Conservation (phyloP, 2,888 invertebrate species). For the Ephialtes manifestator region DNA sequence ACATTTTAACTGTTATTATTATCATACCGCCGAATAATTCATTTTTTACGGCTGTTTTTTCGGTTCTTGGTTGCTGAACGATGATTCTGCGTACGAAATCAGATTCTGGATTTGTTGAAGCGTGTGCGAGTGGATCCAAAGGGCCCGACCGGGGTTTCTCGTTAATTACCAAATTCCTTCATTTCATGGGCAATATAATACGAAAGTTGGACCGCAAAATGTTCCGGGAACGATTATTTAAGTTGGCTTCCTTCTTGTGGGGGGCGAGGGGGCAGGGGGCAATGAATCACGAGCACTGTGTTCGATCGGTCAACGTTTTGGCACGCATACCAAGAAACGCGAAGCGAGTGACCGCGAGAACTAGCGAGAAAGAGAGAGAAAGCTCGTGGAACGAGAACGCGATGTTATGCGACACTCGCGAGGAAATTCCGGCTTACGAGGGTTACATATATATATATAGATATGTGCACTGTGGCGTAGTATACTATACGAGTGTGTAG, state of each 20-base stretch:
- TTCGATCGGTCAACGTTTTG: slow-evolving; percentile 57
- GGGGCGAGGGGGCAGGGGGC: slow-evolving; percentile 16
- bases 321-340: slow-evolving; percentile 55
- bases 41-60: slow-evolving; percentile 13
- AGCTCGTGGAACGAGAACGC: slow-evolving; percentile 33
- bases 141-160: slow-evolving; percentile 14
- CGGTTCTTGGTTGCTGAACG: background rate
- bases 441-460: slow-evolving; percentile 1
- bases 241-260: background rate
- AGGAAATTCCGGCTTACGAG: slow-evolving; percentile 34
- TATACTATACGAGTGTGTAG: background rate
- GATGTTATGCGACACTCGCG: slow-evolving; percentile 49
- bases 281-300: slow-evolving; percentile 49
- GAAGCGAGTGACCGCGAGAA: slow-evolving; percentile 1
- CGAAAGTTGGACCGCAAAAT: slow-evolving; percentile 38
- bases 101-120: slow-evolving; percentile 5
- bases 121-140: slow-evolving; percentile 23
- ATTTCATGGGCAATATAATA: slow-evolving; percentile 14
- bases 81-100: slow-evolving; percentile 6
- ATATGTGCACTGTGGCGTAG: background rate
- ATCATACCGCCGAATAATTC: background rate
- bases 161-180: slow-evolving; percentile 38
- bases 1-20: background rate
- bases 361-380: background rate
- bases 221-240: slow-evolving; percentile 51